phyloP scores from a whole-genome alignment of 2,797 vertebrate species.

The Rallus crepitans region DNA sequence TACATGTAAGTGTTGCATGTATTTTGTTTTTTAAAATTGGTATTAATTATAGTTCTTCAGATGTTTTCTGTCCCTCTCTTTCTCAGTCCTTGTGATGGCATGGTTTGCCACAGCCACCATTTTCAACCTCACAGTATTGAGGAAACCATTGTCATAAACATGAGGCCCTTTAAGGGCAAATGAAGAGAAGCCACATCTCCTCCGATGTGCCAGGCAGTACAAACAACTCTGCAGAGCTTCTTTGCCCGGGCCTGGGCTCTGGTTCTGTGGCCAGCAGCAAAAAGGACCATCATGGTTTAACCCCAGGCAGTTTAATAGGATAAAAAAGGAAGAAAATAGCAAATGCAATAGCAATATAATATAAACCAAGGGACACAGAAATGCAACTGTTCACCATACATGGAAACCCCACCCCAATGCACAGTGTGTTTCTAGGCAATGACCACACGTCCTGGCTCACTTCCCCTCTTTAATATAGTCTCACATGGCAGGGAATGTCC shows the following conservation, averaged over 20 bases:
- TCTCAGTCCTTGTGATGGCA: not conserved
- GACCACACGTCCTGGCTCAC: too few relatives aligned
- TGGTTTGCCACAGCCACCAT: rapidly evolving
- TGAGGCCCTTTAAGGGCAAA: not conserved
- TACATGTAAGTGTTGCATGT: not conserved
- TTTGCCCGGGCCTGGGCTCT: rapidly evolving
- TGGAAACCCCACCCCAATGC: too few relatives aligned
- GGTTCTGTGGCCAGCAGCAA: not conserved
- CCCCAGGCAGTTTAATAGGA: too few relatives aligned
- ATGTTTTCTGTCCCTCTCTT: not conserved
- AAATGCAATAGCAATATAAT: too few relatives aligned
- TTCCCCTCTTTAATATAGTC: too few relatives aligned
- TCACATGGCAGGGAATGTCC: too few relatives aligned
- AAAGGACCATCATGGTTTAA: not conserved
- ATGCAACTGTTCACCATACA: too few relatives aligned
- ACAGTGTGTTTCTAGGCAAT: too few relatives aligned
- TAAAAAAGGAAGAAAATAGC: too few relatives aligned
- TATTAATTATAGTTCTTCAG: not conserved
- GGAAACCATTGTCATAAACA: not conserved
- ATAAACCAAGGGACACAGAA: too few relatives aligned
- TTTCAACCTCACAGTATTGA: not conserved
- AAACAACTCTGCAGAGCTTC: not conserved
- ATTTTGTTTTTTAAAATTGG: not conserved
- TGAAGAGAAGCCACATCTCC: not conserved
- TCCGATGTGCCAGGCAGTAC: not conserved